Conservation (phyloP, 2,888 invertebrate genomes). For the Amblyteles armatorius region DNA sequence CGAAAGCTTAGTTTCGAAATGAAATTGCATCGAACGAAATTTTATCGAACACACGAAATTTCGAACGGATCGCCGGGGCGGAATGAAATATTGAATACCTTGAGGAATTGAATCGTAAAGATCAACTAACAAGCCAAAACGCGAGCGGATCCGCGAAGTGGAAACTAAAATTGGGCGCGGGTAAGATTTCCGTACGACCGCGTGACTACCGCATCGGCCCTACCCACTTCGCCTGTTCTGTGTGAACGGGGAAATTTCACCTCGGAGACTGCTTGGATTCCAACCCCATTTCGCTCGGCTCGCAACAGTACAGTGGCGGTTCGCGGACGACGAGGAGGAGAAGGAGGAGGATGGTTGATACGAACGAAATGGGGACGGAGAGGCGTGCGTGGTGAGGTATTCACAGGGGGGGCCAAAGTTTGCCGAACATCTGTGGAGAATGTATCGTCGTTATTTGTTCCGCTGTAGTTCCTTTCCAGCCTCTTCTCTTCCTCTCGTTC, state of each 20-base stretch:
- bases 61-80: neutral
- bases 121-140: slow-evolving; percentile 39
- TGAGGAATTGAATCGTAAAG: slow-evolving; percentile 13
- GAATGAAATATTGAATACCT: neutral
- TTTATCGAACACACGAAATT: neutral
- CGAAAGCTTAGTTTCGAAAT: neutral
- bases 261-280: slow-evolving; percentile 47
- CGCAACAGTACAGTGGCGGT: slow-evolving; percentile 42
- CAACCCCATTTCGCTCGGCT: slow-evolving; percentile 46
- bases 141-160: slow-evolving; percentile 7
- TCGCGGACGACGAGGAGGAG: slow-evolving; percentile 23
- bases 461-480: slow-evolving; percentile 67
- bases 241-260: slow-evolving; percentile 39
- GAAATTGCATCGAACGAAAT: neutral
- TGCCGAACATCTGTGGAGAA: slow-evolving; percentile 78
- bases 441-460: slow-evolving; percentile 80
- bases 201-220: slow-evolving; percentile 7
- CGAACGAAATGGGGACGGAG: slow-evolving; percentile 29
- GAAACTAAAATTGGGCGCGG: slow-evolving; percentile 30
- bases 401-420: slow-evolving; percentile 73
- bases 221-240: neutral
- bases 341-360: neutral
- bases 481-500: slow-evolving; percentile 50
- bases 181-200: slow-evolving; percentile 8
- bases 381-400: slow-evolving; percentile 34